A percentile compares a stretch with the other conserved stretches of the same genome.
These are phyloP conservation scores for Drosophila baimaii DNA, from an alignment of 1,140 invertebrate genomes.

Conservation along the genomic window DNA sequence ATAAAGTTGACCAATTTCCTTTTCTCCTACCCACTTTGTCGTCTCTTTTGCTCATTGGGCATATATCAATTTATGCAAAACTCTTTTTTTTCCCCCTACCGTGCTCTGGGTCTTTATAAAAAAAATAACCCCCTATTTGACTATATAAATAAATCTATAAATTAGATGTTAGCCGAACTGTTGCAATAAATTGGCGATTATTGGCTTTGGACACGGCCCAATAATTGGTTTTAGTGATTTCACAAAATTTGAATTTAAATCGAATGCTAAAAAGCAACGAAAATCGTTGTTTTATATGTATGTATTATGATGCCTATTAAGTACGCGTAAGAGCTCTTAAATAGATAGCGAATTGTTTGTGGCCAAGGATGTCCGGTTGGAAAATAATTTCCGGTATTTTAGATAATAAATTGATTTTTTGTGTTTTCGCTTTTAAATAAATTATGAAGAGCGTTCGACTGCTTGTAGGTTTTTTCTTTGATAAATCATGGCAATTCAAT, in stretches of 20 bases:
- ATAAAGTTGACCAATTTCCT: conserved; percentile 20
- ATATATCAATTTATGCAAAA: conserved; percentile 24
- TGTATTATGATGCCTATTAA: conserved; percentile 19
- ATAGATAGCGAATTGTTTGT: conserved; percentile 14
- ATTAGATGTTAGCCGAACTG: conserved; percentile 23
- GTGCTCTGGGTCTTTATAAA: background rate
- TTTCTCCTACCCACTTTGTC: background rate
- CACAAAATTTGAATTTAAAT: conserved; percentile 29
- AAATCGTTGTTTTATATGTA: conserved; percentile 14
- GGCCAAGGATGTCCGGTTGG: conserved; percentile 23
- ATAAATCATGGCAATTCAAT: background rate
- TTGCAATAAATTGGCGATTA: conserved; percentile 34
- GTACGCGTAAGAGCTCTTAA: conserved; percentile 11
- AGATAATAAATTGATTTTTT: conserved; percentile 22
- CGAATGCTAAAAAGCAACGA: conserved; percentile 2
- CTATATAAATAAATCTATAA: conserved; percentile 34
- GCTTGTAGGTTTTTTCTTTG: background rate
- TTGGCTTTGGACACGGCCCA: conserved; percentile 7
- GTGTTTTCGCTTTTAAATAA: background rate
- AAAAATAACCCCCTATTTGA: background rate
- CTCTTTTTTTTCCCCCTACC: background rate
- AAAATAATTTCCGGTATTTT: conserved; percentile 26
- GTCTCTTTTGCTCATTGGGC: conserved; percentile 9
- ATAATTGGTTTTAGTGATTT: conserved; percentile 34
- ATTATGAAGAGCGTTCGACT: background rate